Percentiles rank a stretch among this genome's conserved stretches.
phyloP scores from a whole-genome alignment of 2,888 invertebrate species.

The Stratiomys singularior region DNA sequence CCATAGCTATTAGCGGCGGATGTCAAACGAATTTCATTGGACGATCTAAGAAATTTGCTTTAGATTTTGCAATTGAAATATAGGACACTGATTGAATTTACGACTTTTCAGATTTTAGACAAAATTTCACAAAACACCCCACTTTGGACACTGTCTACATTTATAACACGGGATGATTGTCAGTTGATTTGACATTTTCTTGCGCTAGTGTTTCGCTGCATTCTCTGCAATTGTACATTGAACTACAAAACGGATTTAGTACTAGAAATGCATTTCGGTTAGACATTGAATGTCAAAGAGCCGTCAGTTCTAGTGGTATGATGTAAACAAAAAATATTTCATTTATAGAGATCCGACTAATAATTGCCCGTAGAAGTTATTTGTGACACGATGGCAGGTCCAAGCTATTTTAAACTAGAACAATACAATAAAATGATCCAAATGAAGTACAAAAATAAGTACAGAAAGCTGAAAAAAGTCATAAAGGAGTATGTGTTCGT shows the following conservation, averaged over 20 bases:
- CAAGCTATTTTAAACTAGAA: constrained; percentile 27
- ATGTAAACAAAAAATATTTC: constrained; percentile 24
- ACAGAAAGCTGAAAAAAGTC: constrained; percentile 71
- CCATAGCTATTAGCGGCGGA: constrained; percentile 28
- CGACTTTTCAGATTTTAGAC: not conserved
- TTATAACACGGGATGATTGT: constrained; percentile 1
- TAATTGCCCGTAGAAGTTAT: not conserved
- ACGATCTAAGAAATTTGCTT: not conserved
- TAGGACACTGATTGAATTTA: not conserved
- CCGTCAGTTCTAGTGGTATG: not conserved
- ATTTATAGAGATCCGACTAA: not conserved
- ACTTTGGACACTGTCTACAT: not conserved
- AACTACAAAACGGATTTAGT: constrained; percentile 21
- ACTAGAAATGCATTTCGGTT: not conserved
- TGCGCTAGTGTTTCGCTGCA: not conserved
- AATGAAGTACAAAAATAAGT: constrained; percentile 71
- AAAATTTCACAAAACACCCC: constrained; percentile 23
- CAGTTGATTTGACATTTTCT: constrained; percentile 25
- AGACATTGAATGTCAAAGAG: not conserved
- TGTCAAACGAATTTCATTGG: not conserved
- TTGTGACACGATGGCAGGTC: constrained; percentile 27
- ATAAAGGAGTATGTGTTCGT: constrained; percentile 76
- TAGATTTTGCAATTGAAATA: not conserved
- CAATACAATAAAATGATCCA: constrained; percentile 48
- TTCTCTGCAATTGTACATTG: not conserved